Base-by-base conservation (phyloP, 2,888 invertebrate genomes). In the Chalcosyrphus nemorum region DNA sequence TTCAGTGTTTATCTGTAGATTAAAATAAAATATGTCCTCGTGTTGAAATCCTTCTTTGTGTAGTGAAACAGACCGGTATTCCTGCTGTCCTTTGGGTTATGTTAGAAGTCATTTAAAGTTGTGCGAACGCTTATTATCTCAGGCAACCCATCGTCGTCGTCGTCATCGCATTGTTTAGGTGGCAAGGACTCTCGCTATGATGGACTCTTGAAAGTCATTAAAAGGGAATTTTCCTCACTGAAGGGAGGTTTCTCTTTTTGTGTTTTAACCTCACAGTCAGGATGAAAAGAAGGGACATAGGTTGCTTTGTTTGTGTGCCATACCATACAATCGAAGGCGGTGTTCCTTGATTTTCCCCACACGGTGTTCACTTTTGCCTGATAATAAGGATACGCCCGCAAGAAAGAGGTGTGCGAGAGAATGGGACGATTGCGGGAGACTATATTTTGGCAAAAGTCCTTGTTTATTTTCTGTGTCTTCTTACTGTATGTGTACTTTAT, bases 1-100 rank as follows among this genome's bases (percentile, higher is more conserved):
- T 75, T 65, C 32, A 54, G 65, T 75, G 80, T 75, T 80, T 70
- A 75, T 80, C 59, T 75, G 57, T 24, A 65, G 68, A 84, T 84
- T 80, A 71, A 70, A 65, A 56, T 78, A 57, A 84, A 84, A 74
- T 78, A 84, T 84, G 77, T 82, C 71, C 52, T 66, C 13, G 47
- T 65, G 81, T 61, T 59, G 29, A 70, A 57, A 38, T 71, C 59
- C 43, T 59, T 57, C 43, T 50, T 68, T 66, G 47, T 35, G 59
- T 19, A 35, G n/a, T 24, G 4, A 4, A 24, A 29, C 45, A 19
- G 13, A 15, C 11, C 19, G 17, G 38, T 21, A 5, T 45, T 4
- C 13, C 7, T 19, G 35, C 35, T 7, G 15, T 59, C 17, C 21
- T 47, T 19, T 45, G 27, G 19, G 47, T 19, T 38, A 13, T 43